Evolutionary conservation across 2,888 invertebrate species (phyloP).

Genomic region (Aphelenchoides bicaudatus): DNA sequence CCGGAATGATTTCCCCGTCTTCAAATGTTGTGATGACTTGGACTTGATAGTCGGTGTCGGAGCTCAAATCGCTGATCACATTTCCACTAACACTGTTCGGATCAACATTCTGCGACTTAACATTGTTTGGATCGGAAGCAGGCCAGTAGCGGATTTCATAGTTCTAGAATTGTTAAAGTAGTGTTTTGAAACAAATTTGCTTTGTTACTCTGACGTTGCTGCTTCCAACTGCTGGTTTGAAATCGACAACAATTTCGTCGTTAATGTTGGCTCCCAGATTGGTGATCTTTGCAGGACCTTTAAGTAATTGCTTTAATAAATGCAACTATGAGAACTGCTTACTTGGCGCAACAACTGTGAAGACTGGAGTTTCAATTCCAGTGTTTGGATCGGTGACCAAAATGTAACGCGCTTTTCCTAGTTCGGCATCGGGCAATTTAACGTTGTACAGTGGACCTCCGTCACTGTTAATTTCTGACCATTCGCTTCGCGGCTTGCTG

Average conservation of each 20-base stretch:
- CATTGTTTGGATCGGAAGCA: slow-evolving; percentile 39
- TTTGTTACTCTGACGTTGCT: slow-evolving; percentile 17
- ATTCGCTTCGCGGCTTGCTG: slow-evolving; percentile 42
- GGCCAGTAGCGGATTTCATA: slow-evolving; percentile 43
- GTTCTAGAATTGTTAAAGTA: slow-evolving; percentile 29
- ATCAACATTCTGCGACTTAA: slow-evolving; percentile 34
- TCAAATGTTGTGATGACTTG: slow-evolving; percentile 51
- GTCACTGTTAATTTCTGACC: slow-evolving; percentile 46
- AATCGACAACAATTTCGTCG: slow-evolving; percentile 54
- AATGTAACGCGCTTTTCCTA: slow-evolving; percentile 51
- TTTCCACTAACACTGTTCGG: slow-evolving; percentile 35
- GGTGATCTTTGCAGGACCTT: slow-evolving; percentile 53
- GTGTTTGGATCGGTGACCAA: slow-evolving; percentile 52
- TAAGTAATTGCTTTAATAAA: slow-evolving; percentile 20
- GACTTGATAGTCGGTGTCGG: slow-evolving; percentile 54
- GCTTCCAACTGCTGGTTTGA: slow-evolving; percentile 45
- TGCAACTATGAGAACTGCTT: slow-evolving; percentile 12
- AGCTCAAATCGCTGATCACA: slow-evolving; percentile 40
- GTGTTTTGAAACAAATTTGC: background rate
- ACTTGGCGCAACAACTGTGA: slow-evolving; percentile 56
- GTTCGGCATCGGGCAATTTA: slow-evolving; percentile 41
- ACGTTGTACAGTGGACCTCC: slow-evolving; percentile 45
- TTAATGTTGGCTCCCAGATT: slow-evolving; percentile 57
- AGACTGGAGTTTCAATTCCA: slow-evolving; percentile 51
- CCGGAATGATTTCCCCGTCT: slow-evolving; percentile 47